phyloP scores from a whole-genome alignment of 2,113 vertebrate species.

The Coptodon rendalli region DNA sequence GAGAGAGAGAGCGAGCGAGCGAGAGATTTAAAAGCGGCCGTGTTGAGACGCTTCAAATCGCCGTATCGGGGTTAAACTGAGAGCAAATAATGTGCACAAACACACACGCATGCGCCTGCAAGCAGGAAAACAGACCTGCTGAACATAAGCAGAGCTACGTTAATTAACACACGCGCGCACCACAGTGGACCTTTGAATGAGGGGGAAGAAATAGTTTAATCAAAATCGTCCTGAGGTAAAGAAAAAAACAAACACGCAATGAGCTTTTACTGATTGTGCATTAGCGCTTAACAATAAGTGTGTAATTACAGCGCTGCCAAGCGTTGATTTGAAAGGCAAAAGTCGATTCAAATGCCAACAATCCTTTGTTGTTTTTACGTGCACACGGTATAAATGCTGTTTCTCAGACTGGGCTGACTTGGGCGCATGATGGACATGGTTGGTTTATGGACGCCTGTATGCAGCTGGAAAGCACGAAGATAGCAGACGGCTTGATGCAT shows the following conservation, averaged over 20 bases:
- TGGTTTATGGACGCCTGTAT: neutral
- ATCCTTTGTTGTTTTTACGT: neutral
- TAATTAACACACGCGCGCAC: neutral
- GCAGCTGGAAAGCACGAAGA: neutral
- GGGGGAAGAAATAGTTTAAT: neutral
- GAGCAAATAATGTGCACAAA: constrained; percentile 23
- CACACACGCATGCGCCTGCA: neutral
- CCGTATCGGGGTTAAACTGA: constrained; percentile 47
- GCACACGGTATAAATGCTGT: neutral
- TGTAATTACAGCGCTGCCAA: neutral
- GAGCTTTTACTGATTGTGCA: neutral
- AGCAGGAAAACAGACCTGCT: neutral
- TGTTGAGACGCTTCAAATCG: constrained; percentile 4
- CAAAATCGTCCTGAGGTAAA: neutral
- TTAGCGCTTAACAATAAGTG: neutral
- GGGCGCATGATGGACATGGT: neutral
- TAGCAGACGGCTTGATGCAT: neutral
- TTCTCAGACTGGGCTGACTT: neutral
- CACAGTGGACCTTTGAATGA: neutral
- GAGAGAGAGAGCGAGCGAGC: neutral
- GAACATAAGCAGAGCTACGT: neutral
- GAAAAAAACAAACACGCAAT: neutral
- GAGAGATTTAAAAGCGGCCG: constrained; percentile 18
- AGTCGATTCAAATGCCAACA: neutral
- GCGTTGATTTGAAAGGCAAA: neutral